Evolutionary conservation across 2,797 vertebrate species (phyloP).

Genomic region (Pantherophis vulpinus): DNA sequence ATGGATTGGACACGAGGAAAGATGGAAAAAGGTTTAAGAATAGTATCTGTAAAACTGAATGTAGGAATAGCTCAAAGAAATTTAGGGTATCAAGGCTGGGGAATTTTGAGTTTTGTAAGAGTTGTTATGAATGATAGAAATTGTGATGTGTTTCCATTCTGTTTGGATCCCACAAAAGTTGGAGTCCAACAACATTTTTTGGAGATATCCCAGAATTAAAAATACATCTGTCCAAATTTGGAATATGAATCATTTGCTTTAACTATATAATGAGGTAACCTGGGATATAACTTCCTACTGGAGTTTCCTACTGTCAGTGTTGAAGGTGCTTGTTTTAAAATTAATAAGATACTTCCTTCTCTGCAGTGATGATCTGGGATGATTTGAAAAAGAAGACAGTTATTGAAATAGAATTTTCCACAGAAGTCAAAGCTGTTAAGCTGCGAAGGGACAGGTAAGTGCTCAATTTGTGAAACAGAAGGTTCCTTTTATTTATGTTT

Average conservation of each 20-base stretch:
- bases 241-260: neutral
- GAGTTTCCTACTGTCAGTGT: neutral
- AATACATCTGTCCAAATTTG: neutral
- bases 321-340: neutral
- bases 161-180: neutral
- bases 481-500: neutral
- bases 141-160: neutral
- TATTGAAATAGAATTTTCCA: slow-evolving; percentile 98
- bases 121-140: neutral
- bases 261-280: neutral
- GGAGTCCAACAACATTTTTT: neutral
- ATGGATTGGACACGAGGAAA: neutral
- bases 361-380: slow-evolving; percentile 98
- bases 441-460: slow-evolving; percentile 90
- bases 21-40: neutral
- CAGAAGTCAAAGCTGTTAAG: slow-evolving; percentile 97
- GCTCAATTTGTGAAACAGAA: rapidly evolving
- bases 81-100: neutral
- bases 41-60: neutral
- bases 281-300: neutral
- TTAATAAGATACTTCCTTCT: slow-evolving; percentile 27
- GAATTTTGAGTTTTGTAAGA: neutral
- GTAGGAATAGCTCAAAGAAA: neutral
- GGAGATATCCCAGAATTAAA: neutral
- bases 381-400: slow-evolving; percentile 99